Conservation (phyloP, 2,797 vertebrate genomes). For the Setipinna tenuifilis region DNA sequence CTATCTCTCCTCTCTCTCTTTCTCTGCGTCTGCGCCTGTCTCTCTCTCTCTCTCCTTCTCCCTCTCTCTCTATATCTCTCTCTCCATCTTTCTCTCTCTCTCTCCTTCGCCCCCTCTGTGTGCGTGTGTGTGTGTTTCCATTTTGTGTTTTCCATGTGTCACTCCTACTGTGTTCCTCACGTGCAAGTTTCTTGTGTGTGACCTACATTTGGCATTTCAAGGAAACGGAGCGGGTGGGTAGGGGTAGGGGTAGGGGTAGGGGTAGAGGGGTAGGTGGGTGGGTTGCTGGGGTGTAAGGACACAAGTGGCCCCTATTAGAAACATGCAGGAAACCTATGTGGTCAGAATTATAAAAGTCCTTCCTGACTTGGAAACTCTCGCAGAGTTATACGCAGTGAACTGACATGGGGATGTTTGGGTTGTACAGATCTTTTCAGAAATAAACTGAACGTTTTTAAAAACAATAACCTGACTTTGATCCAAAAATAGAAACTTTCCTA, state of each 20-base stretch:
- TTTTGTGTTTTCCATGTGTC: not conserved
- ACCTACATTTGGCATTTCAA: conserved; percentile 21
- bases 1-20: not conserved
- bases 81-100: not conserved
- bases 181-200: conserved; percentile 9
- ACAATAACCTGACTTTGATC: not conserved
- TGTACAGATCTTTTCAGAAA: not conserved
- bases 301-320: conserved; percentile 33
- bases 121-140: not conserved
- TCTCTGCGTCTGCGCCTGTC: not conserved
- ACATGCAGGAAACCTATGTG: conserved; percentile 2
- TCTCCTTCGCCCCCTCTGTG: not conserved
- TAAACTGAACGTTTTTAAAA: not conserved
- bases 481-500: not conserved
- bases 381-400: not conserved
- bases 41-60: not conserved
- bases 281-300: conserved; percentile 11
- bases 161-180: not conserved
- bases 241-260: no score
- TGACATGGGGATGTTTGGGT: not conserved
- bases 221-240: conserved; percentile 28
- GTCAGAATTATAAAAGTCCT: conserved; percentile 15
- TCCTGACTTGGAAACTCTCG: conserved; percentile 4
- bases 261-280: conserved; percentile 17
- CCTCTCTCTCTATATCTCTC: not conserved